Conservation (phyloP, 2,888 invertebrate genomes). For the Chrysotoxum bicinctum region DNA sequence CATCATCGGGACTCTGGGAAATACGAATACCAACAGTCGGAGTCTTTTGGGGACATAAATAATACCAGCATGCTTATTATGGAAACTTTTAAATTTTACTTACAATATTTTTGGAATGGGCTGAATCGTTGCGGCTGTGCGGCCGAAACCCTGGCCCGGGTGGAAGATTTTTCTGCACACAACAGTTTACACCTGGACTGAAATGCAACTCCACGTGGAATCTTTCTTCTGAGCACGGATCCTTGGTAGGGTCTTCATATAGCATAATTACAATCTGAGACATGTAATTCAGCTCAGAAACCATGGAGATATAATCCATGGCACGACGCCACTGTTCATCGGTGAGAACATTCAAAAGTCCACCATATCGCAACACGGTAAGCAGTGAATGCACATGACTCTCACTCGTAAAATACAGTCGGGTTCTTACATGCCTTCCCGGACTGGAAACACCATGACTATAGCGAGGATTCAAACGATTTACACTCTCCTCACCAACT, state of each 20-base stretch:
- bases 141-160: constrained; percentile 96
- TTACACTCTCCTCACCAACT: constrained; percentile 96
- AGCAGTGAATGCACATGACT: constrained; percentile 99
- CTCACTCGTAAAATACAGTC: constrained; percentile 99
- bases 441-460: constrained; percentile 99
- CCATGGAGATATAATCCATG: constrained; percentile 98
- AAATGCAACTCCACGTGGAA: constrained; percentile 99
- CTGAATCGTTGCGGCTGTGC: constrained; percentile 93
- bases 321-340: constrained; percentile 99
- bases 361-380: constrained; percentile 96
- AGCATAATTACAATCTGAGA: constrained; percentile 99
- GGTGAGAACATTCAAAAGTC: constrained; percentile 91
- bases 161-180: constrained; percentile 95
- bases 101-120: constrained; percentile 85
- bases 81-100: constrained; percentile 73
- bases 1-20: constrained; percentile 85
- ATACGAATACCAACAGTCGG: constrained; percentile 71
- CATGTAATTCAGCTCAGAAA: constrained; percentile 99
- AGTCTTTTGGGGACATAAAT: constrained; percentile 65
- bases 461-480: constrained; percentile 97
- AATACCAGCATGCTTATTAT: constrained; percentile 42
- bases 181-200: constrained; percentile 98
- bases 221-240: constrained; percentile 93
- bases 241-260: constrained; percentile 99
- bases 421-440: constrained; percentile 97